Evolutionary conservation across 2,113 vertebrate genomes (phyloP).

Genomic region (Etheostoma spectabile): DNA sequence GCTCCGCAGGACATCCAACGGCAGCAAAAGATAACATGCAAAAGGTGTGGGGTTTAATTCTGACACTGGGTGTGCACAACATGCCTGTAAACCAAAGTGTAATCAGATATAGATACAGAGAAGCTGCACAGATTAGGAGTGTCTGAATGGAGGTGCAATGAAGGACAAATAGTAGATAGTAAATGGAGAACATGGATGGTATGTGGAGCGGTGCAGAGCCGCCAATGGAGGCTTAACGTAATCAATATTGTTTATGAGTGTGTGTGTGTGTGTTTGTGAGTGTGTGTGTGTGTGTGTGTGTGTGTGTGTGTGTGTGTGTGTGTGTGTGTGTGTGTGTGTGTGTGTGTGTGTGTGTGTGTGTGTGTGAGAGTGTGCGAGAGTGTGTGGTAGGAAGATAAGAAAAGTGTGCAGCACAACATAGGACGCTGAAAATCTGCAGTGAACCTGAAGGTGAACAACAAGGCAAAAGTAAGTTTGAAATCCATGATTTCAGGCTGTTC

Average conservation of each 20-base stretch:
- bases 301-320: conserved; percentile 16
- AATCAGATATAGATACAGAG: conserved; percentile 60
- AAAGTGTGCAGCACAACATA: conserved; percentile 12
- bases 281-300: conserved; percentile 22
- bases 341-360: conserved; percentile 21
- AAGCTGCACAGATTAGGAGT: conserved; percentile 46
- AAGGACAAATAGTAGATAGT: conserved; percentile 61
- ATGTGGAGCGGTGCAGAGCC: conserved; percentile 21
- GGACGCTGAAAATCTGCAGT: conserved; percentile 32
- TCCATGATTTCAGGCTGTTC: not conserved
- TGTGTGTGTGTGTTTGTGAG: conserved; percentile 14
- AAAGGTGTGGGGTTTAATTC: not conserved
- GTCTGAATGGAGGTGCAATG: conserved; percentile 54
- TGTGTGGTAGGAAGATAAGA: conserved; percentile 42
- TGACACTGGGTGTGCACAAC: conserved; percentile 26
- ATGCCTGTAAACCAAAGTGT: conserved; percentile 32
- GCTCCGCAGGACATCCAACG: conserved; percentile 37
- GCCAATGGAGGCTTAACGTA: conserved; percentile 37
- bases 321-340: conserved; percentile 25
- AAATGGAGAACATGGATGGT: conserved; percentile 28
- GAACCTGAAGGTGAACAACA: conserved; percentile 39
- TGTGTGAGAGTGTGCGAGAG: conserved; percentile 26
- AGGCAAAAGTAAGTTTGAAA: conserved; percentile 5
- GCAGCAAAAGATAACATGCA: conserved; percentile 4
- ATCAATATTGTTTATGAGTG: conserved; percentile 68